These are phyloP conservation scores for Falco cherrug DNA, from an alignment of 2,797 vertebrate species.

Conservation along the genomic window DNA sequence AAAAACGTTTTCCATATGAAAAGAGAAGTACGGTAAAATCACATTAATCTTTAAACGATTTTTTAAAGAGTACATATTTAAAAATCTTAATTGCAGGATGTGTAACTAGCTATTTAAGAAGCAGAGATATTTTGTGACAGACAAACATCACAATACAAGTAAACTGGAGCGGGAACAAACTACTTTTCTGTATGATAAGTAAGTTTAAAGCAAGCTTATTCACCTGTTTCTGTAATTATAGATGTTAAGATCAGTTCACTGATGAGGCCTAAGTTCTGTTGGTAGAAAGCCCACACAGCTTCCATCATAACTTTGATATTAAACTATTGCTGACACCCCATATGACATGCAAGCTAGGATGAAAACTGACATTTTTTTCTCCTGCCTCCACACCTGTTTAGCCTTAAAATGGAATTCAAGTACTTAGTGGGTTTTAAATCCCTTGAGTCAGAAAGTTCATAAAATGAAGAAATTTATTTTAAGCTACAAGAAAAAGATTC, in stretches of 20 bases:
- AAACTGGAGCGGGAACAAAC: neutral
- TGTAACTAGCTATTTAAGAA: neutral
- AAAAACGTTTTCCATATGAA: neutral
- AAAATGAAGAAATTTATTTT: neutral
- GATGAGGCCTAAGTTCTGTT: neutral
- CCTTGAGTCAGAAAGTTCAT: neutral
- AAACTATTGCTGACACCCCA: neutral
- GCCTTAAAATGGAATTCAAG: slow-evolving; percentile 37
- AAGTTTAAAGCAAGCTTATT: neutral
- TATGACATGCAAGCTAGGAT: neutral
- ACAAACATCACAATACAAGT: neutral
- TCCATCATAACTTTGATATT: neutral
- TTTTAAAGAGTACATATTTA: neutral
- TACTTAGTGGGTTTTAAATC: neutral
- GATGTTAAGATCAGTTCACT: neutral
- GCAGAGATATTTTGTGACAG: neutral
- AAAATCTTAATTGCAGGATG: neutral
- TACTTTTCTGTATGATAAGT: neutral
- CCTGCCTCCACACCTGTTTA: slow-evolving; percentile 16
- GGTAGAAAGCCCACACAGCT: neutral
- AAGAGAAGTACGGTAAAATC: neutral
- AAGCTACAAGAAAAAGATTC: neutral
- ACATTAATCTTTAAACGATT: neutral
- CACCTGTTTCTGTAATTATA: neutral
- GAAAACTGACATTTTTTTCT: slow-evolving; percentile 8